A percentile compares a stretch with the other conserved stretches of the same genome.
phyloP scores from a whole-genome alignment of 2,888 invertebrate genomes.

The Drosophila lutescens region DNA sequence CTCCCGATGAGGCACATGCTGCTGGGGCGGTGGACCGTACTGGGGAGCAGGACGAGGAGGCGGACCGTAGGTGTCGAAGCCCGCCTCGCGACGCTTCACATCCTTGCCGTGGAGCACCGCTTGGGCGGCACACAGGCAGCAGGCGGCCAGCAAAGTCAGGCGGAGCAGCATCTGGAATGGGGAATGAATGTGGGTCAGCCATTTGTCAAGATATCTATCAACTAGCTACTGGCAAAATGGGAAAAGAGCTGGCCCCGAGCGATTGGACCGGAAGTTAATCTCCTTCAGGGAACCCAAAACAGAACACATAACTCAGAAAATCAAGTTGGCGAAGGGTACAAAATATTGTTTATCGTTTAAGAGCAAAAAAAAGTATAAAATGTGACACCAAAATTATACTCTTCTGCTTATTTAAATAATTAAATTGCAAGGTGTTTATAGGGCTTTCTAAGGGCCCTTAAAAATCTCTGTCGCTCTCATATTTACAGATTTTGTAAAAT shows the following conservation, averaged over 20 bases:
- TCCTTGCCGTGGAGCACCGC: constrained; percentile 78
- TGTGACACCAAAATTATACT: no score
- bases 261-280: not conserved
- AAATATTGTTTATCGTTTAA: not conserved
- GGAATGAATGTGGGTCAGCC: not conserved
- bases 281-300: not conserved
- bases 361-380: not conserved
- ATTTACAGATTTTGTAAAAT: no score
- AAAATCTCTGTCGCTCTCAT: no score
- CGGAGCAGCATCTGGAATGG: constrained; percentile 66
- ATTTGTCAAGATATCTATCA: not conserved
- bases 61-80: constrained; percentile 85
- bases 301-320: not conserved
- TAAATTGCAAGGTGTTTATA: no score
- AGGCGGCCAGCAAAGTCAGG: constrained; percentile 59
- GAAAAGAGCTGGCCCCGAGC: not conserved
- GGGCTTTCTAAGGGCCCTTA: no score
- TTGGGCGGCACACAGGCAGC: constrained; percentile 53
- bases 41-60: constrained; percentile 85
- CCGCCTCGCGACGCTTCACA: constrained; percentile 71
- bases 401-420: no score
- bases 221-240: no score
- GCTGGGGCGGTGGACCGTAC: constrained; percentile 83
- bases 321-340: not conserved
- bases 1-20: constrained; percentile 85